Percentiles rank a stretch among this genome's conserved stretches.
Conservation (phyloP, 1,140 invertebrate species). For the Aphidius gifuensis region DNA sequence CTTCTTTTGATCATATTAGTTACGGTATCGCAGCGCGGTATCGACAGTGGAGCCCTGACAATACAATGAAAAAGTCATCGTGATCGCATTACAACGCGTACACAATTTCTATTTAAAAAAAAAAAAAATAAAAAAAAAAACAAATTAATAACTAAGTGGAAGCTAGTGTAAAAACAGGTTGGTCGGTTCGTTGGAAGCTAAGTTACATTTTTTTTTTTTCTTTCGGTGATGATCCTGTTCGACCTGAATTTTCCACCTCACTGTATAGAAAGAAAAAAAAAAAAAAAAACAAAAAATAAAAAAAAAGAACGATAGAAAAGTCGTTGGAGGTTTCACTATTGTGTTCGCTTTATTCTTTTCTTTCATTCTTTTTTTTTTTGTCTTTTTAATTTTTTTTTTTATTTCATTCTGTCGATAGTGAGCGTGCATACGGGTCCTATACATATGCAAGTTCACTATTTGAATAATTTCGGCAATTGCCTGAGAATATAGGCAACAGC, state of each 20-base stretch:
- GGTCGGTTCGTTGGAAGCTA: constrained; percentile 18
- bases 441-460: constrained; percentile 6
- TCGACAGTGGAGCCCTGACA: constrained; percentile 14
- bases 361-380: too few species aligned
- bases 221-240: constrained; percentile 20
- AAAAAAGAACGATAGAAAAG: constrained; percentile 6
- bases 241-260: constrained; percentile 16
- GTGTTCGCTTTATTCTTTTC: neutral
- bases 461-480: constrained; percentile 5
- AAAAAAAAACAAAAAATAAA: constrained; percentile 7
- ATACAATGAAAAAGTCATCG: neutral
- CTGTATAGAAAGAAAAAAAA: constrained; percentile 2
- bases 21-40: constrained; percentile 1
- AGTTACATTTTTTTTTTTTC: neutral
- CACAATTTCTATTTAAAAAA: too few species aligned
- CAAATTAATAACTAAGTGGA: too few species aligned
- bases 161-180: constrained; percentile 13
- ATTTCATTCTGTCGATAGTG: neutral
- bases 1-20: constrained; percentile 9
- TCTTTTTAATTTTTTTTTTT: too few species aligned
- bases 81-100: too few species aligned
- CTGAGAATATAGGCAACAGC: constrained; percentile 1
- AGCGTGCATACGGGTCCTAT: neutral
- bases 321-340: constrained; percentile 12
- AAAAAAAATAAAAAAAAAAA: too few species aligned